phyloP scores from a whole-genome alignment of 2,113 vertebrate species.

The Serilophus lunatus region DNA sequence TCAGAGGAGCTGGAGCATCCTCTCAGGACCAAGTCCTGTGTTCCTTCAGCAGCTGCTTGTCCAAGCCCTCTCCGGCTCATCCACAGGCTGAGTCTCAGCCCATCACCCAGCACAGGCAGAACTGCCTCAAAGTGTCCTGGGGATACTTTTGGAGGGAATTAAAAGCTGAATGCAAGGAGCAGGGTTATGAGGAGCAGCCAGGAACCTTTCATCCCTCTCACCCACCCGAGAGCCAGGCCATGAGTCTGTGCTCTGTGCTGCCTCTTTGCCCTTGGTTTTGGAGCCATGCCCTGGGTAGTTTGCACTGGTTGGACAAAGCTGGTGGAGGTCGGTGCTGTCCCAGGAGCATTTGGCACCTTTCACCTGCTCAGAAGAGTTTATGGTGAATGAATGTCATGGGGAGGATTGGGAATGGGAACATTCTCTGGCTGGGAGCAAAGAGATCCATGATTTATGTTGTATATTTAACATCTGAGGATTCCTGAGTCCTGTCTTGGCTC shows the following conservation, averaged over 20 bases:
- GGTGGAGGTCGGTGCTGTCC: neutral
- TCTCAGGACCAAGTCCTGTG: neutral
- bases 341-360: neutral
- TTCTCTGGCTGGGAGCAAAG: neutral
- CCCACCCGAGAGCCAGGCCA: neutral
- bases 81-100: accelerated
- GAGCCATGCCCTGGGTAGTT: neutral
- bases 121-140: neutral
- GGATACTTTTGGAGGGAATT: neutral
- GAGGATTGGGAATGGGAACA: neutral
- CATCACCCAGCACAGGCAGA: neutral
- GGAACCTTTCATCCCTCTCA: neutral
- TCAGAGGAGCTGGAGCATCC: neutral
- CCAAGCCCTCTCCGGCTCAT: neutral
- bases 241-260: accelerated
- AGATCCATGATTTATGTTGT: neutral
- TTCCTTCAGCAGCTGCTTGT: neutral
- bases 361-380: neutral
- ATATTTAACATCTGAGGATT: neutral
- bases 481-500: neutral
- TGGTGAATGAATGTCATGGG: accelerated
- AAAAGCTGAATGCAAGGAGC: neutral
- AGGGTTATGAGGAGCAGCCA: neutral
- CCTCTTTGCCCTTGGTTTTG: neutral
- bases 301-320: neutral